A percentile compares a stretch with the other conserved stretches of the same genome.
phyloP scores from a whole-genome alignment of 37 sponge, comb jelly and placozoan genomes.

The Petrosia ficiformis region DNA sequence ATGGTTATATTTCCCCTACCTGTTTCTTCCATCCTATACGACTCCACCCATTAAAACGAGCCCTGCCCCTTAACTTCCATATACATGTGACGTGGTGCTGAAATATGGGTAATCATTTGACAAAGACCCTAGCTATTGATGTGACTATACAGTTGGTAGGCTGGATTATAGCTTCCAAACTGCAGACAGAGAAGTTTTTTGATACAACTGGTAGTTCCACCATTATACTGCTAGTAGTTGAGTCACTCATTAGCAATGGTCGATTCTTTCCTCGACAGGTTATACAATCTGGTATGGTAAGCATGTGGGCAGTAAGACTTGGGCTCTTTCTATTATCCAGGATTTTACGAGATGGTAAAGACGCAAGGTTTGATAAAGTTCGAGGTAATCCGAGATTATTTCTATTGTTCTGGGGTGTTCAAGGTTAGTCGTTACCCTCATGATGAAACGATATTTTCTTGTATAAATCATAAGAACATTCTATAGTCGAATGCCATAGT shows the following conservation, averaged over 20 bases:
- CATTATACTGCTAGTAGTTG: slow-evolving; percentile 57
- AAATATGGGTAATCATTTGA: slow-evolving; percentile 68
- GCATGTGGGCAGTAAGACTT: slow-evolving; percentile 79
- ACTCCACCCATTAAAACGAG: neutral
- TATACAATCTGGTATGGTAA: slow-evolving; percentile 75
- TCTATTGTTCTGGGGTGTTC: slow-evolving; percentile 86
- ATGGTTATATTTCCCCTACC: no score
- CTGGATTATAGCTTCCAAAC: slow-evolving; percentile 62
- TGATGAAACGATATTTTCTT: neutral
- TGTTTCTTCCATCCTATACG: no score
- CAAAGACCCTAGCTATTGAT: slow-evolving; percentile 42
- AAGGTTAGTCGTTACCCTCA: slow-evolving; percentile 41
- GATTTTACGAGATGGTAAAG: slow-evolving; percentile 64
- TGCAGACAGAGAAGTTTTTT: slow-evolving; percentile 89
- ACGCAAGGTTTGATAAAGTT: slow-evolving; percentile 80
- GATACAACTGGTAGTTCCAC: slow-evolving; percentile 82
- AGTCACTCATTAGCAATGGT: slow-evolving; percentile 40
- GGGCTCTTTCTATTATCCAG: slow-evolving; percentile 83
- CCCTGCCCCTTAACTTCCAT: neutral
- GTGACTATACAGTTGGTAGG: slow-evolving; percentile 61
- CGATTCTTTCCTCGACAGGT: slow-evolving; percentile 68
- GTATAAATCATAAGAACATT: no score
- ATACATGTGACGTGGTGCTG: no score
- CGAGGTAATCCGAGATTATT: slow-evolving; percentile 67
- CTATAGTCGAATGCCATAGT: no score